Conservation (phyloP, 37 sponge, comb jelly and placozoan genomes). For the Aphrocallistes beatrix region DNA sequence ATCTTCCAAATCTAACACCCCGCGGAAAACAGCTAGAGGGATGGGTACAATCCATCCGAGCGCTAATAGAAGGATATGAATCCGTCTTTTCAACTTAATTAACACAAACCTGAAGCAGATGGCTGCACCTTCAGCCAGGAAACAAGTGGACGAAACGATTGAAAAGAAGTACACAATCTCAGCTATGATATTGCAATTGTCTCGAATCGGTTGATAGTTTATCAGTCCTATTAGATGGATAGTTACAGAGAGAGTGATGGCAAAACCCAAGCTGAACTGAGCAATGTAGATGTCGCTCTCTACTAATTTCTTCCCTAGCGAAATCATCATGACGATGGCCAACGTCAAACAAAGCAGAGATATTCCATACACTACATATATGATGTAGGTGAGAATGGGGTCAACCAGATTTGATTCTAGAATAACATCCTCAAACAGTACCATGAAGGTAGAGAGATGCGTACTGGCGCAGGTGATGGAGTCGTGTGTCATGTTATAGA, state of each 20-base stretch:
- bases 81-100: background rate
- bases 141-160: background rate
- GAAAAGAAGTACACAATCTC: background rate
- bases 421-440: background rate
- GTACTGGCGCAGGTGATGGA: background rate
- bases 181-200: background rate
- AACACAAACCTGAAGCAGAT: constrained; percentile 8
- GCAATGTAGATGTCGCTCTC: constrained; percentile 13
- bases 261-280: background rate
- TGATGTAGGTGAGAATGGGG: background rate
- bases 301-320: background rate
- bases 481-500: background rate
- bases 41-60: constrained; percentile 13
- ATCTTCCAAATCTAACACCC: background rate
- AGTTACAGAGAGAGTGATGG: background rate
- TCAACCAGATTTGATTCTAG: background rate
- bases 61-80: background rate
- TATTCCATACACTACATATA: background rate
- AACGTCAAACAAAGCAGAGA: background rate
- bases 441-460: background rate
- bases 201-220: background rate
- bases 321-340: background rate
- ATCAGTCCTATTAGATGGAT: background rate
- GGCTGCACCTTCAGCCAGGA: background rate
- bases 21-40: background rate